Evolutionary conservation across 2,113 vertebrate species (phyloP).

Genomic region (Hyperoodon ampullatus): DNA sequence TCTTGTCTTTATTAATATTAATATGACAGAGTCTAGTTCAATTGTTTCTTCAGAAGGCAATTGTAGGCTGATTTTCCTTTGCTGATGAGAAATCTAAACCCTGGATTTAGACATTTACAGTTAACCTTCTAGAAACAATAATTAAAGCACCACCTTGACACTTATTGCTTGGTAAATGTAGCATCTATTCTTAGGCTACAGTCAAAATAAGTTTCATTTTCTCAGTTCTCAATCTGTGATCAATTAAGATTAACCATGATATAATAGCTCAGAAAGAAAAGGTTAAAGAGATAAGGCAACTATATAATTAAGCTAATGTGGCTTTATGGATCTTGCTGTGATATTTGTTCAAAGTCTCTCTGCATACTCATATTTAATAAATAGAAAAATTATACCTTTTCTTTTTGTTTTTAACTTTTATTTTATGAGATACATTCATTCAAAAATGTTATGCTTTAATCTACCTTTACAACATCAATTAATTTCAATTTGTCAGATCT

Average conservation of each 20-base stretch:
- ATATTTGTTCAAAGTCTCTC: not conserved
- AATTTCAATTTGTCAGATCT: not conserved
- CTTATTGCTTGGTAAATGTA: not conserved
- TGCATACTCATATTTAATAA: not conserved
- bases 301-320: not conserved
- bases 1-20: conserved; percentile 65
- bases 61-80: not conserved
- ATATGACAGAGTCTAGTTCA: not conserved
- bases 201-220: not conserved
- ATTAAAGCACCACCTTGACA: not conserved
- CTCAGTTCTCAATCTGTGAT: not conserved
- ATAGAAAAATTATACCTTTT: not conserved
- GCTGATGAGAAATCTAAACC: not conserved
- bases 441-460: not conserved
- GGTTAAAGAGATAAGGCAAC: not conserved
- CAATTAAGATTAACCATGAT: conserved; percentile 11
- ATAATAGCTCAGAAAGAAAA: not conserved
- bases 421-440: not conserved
- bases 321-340: not conserved
- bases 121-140: not conserved
- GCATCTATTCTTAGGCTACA: not conserved
- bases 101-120: not conserved
- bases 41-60: not conserved
- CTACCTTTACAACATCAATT: not conserved
- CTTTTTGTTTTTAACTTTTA: not conserved